phyloP scores from a whole-genome alignment of 1,140 invertebrate genomes.

The Ips typographus region DNA sequence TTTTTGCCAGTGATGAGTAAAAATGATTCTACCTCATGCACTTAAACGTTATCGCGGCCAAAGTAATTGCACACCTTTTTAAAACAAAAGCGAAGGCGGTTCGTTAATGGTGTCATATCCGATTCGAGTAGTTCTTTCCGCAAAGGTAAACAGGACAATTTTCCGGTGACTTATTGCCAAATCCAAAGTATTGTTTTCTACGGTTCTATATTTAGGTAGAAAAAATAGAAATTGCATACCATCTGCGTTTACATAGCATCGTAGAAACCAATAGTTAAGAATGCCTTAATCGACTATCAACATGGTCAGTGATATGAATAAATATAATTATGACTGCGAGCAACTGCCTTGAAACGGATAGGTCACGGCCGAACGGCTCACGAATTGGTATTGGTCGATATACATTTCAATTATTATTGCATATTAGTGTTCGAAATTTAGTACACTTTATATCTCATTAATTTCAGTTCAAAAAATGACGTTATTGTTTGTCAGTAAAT shows the following conservation, averaged over 20 bases:
- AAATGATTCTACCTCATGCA: neutral
- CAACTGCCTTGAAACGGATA: constrained; percentile 12
- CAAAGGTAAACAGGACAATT: constrained; percentile 1
- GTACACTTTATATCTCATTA: neutral
- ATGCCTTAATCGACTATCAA: neutral
- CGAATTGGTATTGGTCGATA: constrained; percentile 1
- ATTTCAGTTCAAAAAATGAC: too few relatives aligned
- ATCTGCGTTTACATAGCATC: too few relatives aligned
- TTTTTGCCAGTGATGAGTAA: neutral
- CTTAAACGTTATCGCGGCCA: neutral
- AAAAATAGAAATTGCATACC: neutral
- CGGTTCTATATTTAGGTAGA: neutral
- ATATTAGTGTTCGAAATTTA: neutral
- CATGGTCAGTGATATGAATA: constrained; percentile 10
- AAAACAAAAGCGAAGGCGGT: too few relatives aligned
- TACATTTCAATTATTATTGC: neutral
- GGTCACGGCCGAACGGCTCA: constrained; percentile 11
- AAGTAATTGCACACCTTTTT: neutral
- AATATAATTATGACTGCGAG: constrained; percentile 1
- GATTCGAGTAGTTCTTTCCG: neutral
- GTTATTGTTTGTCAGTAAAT: too few relatives aligned
- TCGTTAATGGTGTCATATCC: neutral
- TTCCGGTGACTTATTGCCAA: constrained; percentile 1
- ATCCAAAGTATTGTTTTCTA: neutral
- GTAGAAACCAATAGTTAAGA: neutral